phyloP scores from a whole-genome alignment of 2,797 vertebrate genomes.

The Tapirus indicus region DNA sequence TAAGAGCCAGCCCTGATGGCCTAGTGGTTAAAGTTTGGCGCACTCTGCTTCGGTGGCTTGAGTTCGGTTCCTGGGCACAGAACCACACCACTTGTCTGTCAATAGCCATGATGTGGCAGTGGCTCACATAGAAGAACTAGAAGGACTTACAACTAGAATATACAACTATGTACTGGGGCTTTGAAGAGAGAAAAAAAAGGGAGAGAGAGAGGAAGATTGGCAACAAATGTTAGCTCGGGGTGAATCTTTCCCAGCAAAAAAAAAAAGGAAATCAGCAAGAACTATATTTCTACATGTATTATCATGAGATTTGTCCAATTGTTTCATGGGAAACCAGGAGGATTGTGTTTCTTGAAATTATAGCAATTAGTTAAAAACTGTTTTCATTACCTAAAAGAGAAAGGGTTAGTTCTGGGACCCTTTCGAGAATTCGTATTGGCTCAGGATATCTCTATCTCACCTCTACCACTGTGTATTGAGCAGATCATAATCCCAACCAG shows the following conservation, averaged over 20 bases:
- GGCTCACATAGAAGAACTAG: no score
- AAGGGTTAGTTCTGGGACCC: background rate
- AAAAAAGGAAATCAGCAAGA: conserved; percentile 33
- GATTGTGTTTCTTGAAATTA: conserved; percentile 55
- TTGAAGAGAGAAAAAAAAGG: no score
- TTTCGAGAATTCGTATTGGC: conserved; percentile 49
- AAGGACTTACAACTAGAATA: no score
- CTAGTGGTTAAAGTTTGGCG: no score
- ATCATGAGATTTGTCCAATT: conserved; percentile 48
- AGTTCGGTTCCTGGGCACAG: no score
- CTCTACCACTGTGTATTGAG: conserved; percentile 24
- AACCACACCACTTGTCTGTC: no score
- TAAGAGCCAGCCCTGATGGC: background rate
- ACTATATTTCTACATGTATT: conserved; percentile 59
- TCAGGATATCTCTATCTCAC: conserved; percentile 15
- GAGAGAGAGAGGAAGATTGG: no score
- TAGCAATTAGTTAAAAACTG: conserved; percentile 58
- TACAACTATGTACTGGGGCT: no score
- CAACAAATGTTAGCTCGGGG: no score
- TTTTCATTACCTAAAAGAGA: conserved; percentile 48
- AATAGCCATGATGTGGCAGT: no score
- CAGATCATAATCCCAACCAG: conserved; percentile 30
- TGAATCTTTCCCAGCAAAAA: no score
- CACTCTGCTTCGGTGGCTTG: no score
- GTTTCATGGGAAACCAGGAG: conserved; percentile 39